phyloP scores from a whole-genome alignment of 2,888 invertebrate species.

The Balanococcus diminutus region DNA sequence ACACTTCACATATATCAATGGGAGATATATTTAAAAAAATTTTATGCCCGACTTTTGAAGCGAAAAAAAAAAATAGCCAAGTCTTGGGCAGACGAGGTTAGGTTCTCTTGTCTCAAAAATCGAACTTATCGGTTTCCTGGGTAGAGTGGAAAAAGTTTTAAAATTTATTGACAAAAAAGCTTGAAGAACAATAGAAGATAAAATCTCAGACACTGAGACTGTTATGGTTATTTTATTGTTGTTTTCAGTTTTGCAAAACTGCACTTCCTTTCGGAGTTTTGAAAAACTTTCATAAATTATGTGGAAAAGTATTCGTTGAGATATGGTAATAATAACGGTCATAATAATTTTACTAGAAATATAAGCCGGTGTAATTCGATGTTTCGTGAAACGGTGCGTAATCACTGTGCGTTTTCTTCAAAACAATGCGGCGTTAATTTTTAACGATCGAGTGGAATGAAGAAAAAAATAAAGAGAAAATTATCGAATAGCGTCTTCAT shows the following conservation, averaged over 20 bases:
- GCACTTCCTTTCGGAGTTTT: conserved; percentile 42
- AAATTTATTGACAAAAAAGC: conserved; percentile 42
- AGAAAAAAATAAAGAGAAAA: background rate
- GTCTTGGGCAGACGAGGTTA: background rate
- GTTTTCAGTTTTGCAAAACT: conserved; percentile 44
- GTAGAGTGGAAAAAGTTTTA: conserved; percentile 12
- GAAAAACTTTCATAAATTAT: conserved; percentile 43
- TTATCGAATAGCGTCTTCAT: background rate
- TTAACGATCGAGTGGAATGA: conserved; percentile 1
- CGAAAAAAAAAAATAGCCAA: background rate
- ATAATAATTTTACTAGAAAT: conserved; percentile 43
- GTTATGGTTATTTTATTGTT: conserved; percentile 43
- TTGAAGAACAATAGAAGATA: conserved; percentile 43
- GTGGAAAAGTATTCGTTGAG: conserved; percentile 34
- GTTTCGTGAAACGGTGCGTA: conserved; percentile 2
- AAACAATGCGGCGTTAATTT: conserved; percentile 9
- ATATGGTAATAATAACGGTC: conserved; percentile 43
- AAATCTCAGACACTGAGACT: conserved; percentile 33
- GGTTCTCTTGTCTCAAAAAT: conserved; percentile 15
- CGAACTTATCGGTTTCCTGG: conserved; percentile 40
- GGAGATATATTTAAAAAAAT: conserved; percentile 29
- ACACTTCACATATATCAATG: conserved; percentile 39
- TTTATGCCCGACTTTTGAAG: background rate
- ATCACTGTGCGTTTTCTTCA: background rate
- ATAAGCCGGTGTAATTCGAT: conserved; percentile 28